Percentiles rank a stretch among this genome's conserved stretches.
These are phyloP conservation scores for Austrofundulus limnaeus DNA, from an alignment of 2,113 vertebrate genomes.

Conservation along the genomic window DNA sequence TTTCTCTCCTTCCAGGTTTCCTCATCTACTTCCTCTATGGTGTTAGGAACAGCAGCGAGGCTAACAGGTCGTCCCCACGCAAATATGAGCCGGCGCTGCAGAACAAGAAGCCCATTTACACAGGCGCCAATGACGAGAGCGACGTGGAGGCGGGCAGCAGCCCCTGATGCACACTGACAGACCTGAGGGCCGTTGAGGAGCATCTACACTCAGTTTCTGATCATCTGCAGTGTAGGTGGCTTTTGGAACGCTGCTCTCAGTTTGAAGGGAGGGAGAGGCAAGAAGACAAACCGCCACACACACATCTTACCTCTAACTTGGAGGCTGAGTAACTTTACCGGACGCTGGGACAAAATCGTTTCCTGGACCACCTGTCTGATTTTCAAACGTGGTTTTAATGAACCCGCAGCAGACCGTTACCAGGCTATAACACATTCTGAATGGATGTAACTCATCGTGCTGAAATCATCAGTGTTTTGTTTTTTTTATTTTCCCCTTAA, in stretches of 20 bases:
- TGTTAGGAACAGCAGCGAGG: slow-evolving; percentile 86
- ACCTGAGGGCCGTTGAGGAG: slow-evolving; percentile 27
- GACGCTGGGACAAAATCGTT: slow-evolving; percentile 37
- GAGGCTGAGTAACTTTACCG: slow-evolving; percentile 47
- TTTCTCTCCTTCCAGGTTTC: slow-evolving; percentile 80
- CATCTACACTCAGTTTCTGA: slow-evolving; percentile 25
- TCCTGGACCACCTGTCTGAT: slow-evolving; percentile 9
- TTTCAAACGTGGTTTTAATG: slow-evolving; percentile 23
- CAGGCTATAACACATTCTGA: slow-evolving; percentile 26
- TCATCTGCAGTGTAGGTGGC: slow-evolving; percentile 24
- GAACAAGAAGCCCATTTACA: slow-evolving; percentile 74
- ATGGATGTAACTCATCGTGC: slow-evolving; percentile 36
- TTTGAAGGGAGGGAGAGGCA: slow-evolving; percentile 39
- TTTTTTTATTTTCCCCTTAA: slow-evolving; percentile 1
- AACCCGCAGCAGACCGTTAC: slow-evolving; percentile 26
- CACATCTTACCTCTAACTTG: slow-evolving; percentile 58
- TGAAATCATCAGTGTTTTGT: slow-evolving; percentile 1
- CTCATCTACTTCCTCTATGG: slow-evolving; percentile 91
- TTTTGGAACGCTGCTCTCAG: slow-evolving; percentile 23
- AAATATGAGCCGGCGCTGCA: slow-evolving; percentile 62
- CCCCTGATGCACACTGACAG: slow-evolving; percentile 51
- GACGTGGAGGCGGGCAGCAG: slow-evolving; percentile 64
- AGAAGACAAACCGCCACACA: slow-evolving; percentile 35
- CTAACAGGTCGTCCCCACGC: slow-evolving; percentile 29
- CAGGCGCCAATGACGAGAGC: slow-evolving; percentile 52